Evolutionary conservation across 1,140 invertebrate species (phyloP).

Genomic region (Octopus sinensis): DNA sequence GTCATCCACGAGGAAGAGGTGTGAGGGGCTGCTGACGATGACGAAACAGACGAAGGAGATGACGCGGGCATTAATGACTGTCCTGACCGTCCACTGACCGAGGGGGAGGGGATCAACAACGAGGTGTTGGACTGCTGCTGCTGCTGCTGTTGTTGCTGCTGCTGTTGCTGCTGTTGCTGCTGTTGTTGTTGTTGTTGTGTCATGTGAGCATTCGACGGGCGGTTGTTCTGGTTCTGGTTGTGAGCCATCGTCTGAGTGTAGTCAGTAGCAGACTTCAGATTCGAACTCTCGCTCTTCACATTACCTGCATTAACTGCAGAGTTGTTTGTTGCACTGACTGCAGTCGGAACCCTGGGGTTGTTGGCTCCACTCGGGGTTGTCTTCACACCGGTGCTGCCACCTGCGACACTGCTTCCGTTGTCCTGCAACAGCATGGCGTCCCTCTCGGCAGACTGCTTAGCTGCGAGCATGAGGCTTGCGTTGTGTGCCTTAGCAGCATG

Average conservation of each 20-base stretch:
- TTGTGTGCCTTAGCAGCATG: conserved; percentile 10
- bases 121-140: background rate
- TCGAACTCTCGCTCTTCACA: background rate
- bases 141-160: background rate
- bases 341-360: background rate
- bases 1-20: background rate
- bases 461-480: background rate
- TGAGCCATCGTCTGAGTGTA: background rate
- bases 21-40: background rate
- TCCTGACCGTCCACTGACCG: background rate
- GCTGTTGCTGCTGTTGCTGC: background rate
- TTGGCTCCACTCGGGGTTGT: background rate
- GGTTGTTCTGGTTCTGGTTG: background rate
- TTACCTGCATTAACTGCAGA: background rate
- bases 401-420: background rate
- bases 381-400: background rate
- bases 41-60: background rate
- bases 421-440: background rate
- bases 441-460: background rate
- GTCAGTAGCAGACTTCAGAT: background rate
- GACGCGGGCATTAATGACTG: background rate
- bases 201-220: background rate
- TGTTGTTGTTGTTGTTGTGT: background rate
- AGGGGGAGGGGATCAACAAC: background rate
- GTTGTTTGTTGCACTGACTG: background rate